Evolutionary conservation across 2,888 invertebrate species (phyloP).

Genomic region (Drosophila anceps): DNA sequence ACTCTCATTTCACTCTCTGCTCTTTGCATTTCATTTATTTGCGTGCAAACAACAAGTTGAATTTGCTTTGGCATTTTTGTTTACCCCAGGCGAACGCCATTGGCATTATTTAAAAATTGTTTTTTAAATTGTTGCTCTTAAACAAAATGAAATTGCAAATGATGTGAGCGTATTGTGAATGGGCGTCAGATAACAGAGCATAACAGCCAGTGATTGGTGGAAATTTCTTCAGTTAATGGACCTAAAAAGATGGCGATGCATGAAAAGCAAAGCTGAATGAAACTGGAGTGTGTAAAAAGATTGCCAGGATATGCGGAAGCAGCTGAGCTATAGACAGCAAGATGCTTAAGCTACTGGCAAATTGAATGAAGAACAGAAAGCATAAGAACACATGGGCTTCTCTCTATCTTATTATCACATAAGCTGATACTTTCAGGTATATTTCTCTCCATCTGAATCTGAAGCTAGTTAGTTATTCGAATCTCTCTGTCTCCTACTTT

Average conservation of each 20-base stretch:
- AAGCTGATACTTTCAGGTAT: too few species aligned
- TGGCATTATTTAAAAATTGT: constrained; percentile 61
- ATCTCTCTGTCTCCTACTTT: background rate
- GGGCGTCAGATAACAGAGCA: background rate
- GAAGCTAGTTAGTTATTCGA: too few species aligned
- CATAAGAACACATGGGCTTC: too few species aligned
- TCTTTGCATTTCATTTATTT: constrained; percentile 41
- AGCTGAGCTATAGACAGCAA: background rate
- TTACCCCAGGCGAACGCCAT: constrained; percentile 37
- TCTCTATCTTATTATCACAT: too few species aligned
- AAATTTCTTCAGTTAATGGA: constrained; percentile 7
- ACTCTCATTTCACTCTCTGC: background rate
- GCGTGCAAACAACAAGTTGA: constrained; percentile 46
- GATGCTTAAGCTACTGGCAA: background rate
- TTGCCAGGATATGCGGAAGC: constrained; percentile 1
- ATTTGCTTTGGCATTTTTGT: constrained; percentile 47
- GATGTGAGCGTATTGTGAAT: background rate
- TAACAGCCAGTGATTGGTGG: constrained; percentile 4
- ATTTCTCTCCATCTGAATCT: background rate
- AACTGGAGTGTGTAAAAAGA: constrained; percentile 1
- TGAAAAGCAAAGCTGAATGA: background rate
- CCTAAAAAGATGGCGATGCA: background rate
- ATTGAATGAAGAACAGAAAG: background rate
- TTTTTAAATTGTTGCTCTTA: constrained; percentile 53
- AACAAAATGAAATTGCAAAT: constrained; percentile 22